Evolutionary conservation across 1,140 invertebrate genomes (phyloP).

Genomic region (Halyomorpha halys): DNA sequence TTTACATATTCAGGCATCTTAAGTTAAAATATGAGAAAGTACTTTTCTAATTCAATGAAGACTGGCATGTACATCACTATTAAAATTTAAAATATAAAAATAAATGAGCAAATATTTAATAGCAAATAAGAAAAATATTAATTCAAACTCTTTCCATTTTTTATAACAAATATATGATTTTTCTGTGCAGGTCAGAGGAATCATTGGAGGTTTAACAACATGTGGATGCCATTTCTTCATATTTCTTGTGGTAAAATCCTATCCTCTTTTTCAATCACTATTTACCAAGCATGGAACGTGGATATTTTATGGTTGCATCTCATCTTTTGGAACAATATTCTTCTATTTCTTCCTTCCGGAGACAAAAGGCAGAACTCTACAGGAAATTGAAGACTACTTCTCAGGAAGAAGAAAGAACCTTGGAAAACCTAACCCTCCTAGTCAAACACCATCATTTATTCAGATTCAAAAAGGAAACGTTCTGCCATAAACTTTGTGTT

Average conservation of each 20-base stretch:
- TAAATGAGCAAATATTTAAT: no score
- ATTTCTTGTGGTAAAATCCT: conserved; percentile 58
- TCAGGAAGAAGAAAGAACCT: conserved; percentile 41
- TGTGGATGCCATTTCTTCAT: conserved; percentile 51
- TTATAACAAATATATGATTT: neutral
- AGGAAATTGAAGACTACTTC: conserved; percentile 66
- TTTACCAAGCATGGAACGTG: conserved; percentile 50
- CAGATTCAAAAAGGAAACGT: conserved; percentile 20
- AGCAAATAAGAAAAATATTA: no score
- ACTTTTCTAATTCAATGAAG: no score
- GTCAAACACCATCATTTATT: conserved; percentile 21
- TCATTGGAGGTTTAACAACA: conserved; percentile 54
- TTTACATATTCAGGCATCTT: no score
- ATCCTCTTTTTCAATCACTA: conserved; percentile 42
- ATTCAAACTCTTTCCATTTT: no score
- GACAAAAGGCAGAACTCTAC: conserved; percentile 62
- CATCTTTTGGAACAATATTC: conserved; percentile 43
- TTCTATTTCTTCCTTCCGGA: conserved; percentile 62
- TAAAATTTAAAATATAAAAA: no score
- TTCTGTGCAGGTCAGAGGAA: conserved; percentile 47
- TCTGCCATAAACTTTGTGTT: no score
- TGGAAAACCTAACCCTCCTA: conserved; percentile 10
- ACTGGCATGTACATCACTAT: no score
- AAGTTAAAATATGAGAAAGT: no score
- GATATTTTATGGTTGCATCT: conserved; percentile 50